Conservation (phyloP, 2,113 vertebrate species). For the Sigmodon hispidus region DNA sequence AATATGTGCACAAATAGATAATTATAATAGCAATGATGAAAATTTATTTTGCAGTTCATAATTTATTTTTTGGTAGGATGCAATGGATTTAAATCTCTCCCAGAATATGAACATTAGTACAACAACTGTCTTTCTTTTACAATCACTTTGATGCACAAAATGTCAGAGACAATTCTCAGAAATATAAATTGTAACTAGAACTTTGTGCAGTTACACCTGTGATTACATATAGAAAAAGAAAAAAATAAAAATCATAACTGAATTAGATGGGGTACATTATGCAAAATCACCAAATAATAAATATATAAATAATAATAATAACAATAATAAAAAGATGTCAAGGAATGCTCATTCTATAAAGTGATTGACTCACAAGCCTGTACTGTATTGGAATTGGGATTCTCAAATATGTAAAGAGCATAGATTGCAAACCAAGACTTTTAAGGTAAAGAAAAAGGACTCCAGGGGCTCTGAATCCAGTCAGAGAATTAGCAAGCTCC, state of each 20-base stretch:
- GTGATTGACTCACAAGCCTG: not conserved
- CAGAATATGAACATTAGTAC: not conserved
- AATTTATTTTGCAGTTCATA: not conserved
- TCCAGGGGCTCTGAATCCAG: not conserved
- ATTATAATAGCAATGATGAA: not conserved
- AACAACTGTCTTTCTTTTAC: not conserved
- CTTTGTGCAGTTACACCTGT: not conserved
- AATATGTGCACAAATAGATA: not conserved
- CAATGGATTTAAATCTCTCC: not conserved
- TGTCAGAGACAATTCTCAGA: not conserved
- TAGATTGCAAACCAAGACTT: too few relatives aligned
- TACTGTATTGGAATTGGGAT: not conserved
- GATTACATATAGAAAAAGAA: not conserved
- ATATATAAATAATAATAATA: too few relatives aligned
- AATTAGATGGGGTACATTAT: too few relatives aligned
- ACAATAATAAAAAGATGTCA: too few relatives aligned
- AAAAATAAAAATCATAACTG: too few relatives aligned
- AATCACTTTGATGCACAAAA: not conserved
- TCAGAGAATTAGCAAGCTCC: not conserved
- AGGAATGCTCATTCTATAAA: not conserved
- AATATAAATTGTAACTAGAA: not conserved
- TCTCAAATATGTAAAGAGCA: not conserved
- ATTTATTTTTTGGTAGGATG: not conserved
- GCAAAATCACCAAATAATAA: too few relatives aligned
- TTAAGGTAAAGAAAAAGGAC: not conserved